Conservation (phyloP, 2,888 invertebrate genomes). For the Hecatera dysodea region DNA sequence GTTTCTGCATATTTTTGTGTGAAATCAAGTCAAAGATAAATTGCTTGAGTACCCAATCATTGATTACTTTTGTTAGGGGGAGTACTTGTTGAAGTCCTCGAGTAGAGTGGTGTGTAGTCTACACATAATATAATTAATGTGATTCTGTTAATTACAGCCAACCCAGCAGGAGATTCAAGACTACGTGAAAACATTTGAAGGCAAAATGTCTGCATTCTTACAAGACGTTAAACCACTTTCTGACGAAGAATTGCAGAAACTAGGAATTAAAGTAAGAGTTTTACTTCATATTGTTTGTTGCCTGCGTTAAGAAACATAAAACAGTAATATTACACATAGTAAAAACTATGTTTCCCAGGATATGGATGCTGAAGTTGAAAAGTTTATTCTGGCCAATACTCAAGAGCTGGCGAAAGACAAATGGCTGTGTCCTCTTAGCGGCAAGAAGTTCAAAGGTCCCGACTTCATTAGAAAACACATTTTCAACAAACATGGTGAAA, state of each 20-base stretch:
- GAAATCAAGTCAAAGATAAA: not conserved
- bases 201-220: slow-evolving; percentile 97
- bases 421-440: slow-evolving; percentile 99
- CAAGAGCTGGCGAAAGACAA: slow-evolving; percentile 99
- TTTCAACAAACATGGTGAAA: slow-evolving; percentile 98
- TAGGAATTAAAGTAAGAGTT: slow-evolving; percentile 93
- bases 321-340: not conserved
- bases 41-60: no score
- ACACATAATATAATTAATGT: not conserved
- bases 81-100: no score
- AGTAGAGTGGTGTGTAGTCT: no score
- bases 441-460: slow-evolving; percentile 99
- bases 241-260: slow-evolving; percentile 94
- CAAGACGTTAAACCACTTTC: slow-evolving; percentile 94
- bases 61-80: no score
- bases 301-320: not conserved
- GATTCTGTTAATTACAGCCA: slow-evolving; percentile 84
- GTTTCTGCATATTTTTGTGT: not conserved
- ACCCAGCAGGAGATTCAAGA: slow-evolving; percentile 94
- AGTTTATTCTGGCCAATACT: slow-evolving; percentile 98
- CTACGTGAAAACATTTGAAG: slow-evolving; percentile 95
- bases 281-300: not conserved
- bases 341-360: slow-evolving; percentile 81
- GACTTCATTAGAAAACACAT: slow-evolving; percentile 99
- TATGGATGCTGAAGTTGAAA: slow-evolving; percentile 95